These are phyloP conservation scores for Lipotes vexillifer DNA, from an alignment of 2,113 vertebrate species.

Conservation along the genomic window DNA sequence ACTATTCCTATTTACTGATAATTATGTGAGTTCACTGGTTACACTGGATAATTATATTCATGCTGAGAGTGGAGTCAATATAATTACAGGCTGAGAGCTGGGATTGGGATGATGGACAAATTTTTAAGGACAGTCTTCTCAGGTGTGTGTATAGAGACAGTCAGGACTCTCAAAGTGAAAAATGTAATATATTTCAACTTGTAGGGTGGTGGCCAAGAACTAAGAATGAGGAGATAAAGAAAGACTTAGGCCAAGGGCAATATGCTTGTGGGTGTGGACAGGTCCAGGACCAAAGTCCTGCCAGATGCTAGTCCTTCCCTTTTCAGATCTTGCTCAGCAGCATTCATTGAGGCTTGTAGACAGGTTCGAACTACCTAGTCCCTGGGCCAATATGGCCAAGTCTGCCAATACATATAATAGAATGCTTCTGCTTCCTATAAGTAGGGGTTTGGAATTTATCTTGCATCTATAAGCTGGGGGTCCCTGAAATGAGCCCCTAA, in stretches of 20 bases:
- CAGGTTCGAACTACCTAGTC: not conserved
- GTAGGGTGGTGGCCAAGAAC: not conserved
- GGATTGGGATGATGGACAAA: not conserved
- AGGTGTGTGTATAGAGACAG: not conserved
- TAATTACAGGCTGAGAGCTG: not conserved
- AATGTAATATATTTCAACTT: not conserved
- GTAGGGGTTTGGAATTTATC: not conserved
- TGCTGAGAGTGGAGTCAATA: not conserved
- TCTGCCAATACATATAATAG: not conserved
- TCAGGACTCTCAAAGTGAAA: not conserved
- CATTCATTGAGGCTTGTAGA: not conserved
- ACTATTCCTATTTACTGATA: conserved; percentile 5
- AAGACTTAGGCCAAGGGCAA: not conserved
- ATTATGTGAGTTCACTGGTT: not conserved
- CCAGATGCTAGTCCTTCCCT: not conserved
- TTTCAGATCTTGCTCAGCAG: not conserved
- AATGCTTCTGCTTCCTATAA: not conserved
- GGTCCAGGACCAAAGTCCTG: not conserved
- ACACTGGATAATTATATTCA: not conserved
- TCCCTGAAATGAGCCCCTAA: not conserved
- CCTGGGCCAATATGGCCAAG: not conserved
- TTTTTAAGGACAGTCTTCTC: not conserved
- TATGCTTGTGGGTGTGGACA: not conserved
- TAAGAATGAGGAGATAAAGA: not conserved
- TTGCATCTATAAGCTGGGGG: not conserved